Base-by-base conservation (phyloP, 2,888 invertebrate species). In the Cryptocephalus primarius region DNA sequence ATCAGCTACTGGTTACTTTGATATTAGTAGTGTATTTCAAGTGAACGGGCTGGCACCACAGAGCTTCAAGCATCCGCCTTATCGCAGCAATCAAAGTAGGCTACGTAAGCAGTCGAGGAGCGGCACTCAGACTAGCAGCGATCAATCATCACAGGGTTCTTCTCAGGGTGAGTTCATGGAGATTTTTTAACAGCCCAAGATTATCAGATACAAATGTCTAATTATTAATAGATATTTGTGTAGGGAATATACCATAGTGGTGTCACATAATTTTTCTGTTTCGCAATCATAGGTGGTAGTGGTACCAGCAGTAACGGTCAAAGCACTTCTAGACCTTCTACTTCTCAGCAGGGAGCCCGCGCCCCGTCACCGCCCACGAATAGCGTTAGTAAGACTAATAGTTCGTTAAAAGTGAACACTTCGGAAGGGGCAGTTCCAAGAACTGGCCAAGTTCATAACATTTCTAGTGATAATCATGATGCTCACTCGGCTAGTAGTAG, bases 41-140 rank as follows among this genome's bases (percentile, higher is more conserved):
- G 76, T 83, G 60, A 86, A 85, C 67, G 84, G 85, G 47, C 70
- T 86, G 55, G 75, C 83, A 48, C 83, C 82, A 42, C 83, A 82
- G 65, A 75, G 76, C 47, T 82, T 78, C 61, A 79, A 79, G 60
- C 65, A 60, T 40, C 56, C 56, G 13, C 72, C 76, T 56, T 75
- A 73, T 55, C 72, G 72, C 51, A 63, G 75, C 50, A 72, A 55
- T 66, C 59, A 61, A 42, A 52, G 39, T 13, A 58, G 69, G 48
- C 63, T 65, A 33, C 60, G 69, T 31, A 70, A 68, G 51, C 67
- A 66, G 53, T 64, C 65, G 48, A 61, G 63, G 48, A 58, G 55
- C 51, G 46, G 47, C 11, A 34, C 46, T 33, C 55, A 54, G 32
- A 49, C 50, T 42, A 46, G 51, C 47, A 54, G 50, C 33, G 68